phyloP scores from a whole-genome alignment of 2,888 invertebrate genomes.

The Notocelia uddmanniana region DNA sequence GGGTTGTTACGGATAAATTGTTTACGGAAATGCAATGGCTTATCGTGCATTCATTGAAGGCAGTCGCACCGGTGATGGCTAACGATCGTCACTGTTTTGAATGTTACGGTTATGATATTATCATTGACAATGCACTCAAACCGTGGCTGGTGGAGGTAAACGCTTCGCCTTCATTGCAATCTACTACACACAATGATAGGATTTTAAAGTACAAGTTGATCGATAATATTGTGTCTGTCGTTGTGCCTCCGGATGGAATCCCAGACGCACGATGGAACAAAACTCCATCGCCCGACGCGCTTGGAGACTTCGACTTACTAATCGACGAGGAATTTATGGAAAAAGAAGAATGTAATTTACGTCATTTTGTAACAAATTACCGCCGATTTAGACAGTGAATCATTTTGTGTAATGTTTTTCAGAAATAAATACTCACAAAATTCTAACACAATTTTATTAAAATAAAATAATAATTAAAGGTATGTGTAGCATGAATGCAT shows the following conservation, averaged over 20 bases:
- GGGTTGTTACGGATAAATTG: constrained; percentile 94
- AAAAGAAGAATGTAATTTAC: constrained; percentile 84
- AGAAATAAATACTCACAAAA: not conserved
- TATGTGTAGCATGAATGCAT: not conserved
- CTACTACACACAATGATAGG: constrained; percentile 97
- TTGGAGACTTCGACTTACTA: constrained; percentile 94
- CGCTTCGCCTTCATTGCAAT: constrained; percentile 97
- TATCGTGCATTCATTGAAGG: constrained; percentile 97
- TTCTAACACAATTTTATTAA: not conserved
- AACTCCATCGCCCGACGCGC: constrained; percentile 89
- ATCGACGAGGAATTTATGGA: constrained; percentile 93
- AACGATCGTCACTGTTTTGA: constrained; percentile 97
- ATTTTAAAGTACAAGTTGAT: constrained; percentile 97
- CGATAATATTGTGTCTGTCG: constrained; percentile 96
- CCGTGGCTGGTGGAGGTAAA: constrained; percentile 98
- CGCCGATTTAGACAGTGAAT: constrained; percentile 57
- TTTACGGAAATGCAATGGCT: constrained; percentile 96
- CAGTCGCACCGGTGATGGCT: constrained; percentile 97
- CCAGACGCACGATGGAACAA: constrained; percentile 97
- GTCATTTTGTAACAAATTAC: constrained; percentile 58
- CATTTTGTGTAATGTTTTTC: not conserved
- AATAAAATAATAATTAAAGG: not conserved
- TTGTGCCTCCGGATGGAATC: constrained; percentile 94
- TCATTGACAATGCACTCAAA: constrained; percentile 96
- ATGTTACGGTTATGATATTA: constrained; percentile 98